phyloP scores from a whole-genome alignment of 2,797 vertebrate species.

The Ambastaia sidthimunki region DNA sequence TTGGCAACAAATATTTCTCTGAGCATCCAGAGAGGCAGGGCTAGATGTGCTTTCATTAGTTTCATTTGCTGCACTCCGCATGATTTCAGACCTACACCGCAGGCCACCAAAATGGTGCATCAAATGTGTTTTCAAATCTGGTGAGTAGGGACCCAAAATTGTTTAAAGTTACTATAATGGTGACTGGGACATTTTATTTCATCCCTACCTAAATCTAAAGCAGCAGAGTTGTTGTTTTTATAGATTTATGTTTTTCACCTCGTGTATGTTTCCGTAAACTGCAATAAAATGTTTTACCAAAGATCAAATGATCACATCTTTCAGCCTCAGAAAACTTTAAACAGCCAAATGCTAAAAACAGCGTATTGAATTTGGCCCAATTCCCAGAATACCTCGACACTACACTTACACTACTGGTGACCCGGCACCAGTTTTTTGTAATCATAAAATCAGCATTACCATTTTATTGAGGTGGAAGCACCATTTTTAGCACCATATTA shows the following conservation, averaged over 20 bases:
- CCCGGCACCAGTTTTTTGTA: neutral
- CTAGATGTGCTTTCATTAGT: neutral
- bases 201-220: neutral
- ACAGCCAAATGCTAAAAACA: conserved; percentile 35
- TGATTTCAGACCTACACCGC: neutral
- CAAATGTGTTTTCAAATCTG: too few relatives aligned
- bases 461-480: conserved; percentile 14
- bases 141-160: too few relatives aligned
- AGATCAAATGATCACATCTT: conserved; percentile 15
- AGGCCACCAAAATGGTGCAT: neutral
- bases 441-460: conserved; percentile 1
- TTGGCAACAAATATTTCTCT: too few relatives aligned
- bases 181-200: neutral
- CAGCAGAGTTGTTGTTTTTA: neutral
- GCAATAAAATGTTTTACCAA: conserved; percentile 5
- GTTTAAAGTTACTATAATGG: too few relatives aligned
- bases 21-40: neutral
- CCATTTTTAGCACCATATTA: neutral
- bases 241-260: neutral
- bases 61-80: neutral
- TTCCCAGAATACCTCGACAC: conserved; percentile 44
- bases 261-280: neutral
- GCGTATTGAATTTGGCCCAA: conserved; percentile 35
- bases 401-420: conserved; percentile 5
- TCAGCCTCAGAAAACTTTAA: conserved; percentile 16